phyloP scores from a whole-genome alignment of 2,113 vertebrate species.

The Argyrosomus japonicus region DNA sequence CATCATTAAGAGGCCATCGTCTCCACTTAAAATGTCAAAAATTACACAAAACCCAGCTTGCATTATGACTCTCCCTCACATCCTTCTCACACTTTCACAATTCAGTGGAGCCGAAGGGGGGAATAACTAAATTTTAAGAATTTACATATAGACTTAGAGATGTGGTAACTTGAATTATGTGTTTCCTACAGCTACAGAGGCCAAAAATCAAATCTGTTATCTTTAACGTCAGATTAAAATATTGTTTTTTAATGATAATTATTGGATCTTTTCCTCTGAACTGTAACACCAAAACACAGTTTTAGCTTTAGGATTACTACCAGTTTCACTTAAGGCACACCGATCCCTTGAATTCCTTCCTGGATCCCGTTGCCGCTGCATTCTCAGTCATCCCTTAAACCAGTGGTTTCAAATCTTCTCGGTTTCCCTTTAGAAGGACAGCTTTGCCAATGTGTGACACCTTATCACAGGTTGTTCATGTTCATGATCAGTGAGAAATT shows the following conservation, averaged over 20 bases:
- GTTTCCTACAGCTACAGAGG: not conserved
- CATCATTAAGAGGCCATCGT: constrained; percentile 47
- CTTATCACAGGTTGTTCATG: not conserved
- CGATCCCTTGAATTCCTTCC: not conserved
- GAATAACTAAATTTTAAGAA: constrained; percentile 1
- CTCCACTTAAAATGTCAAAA: constrained; percentile 43
- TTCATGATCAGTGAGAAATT: not conserved
- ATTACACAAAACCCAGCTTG: constrained; percentile 27
- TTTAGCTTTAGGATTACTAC: not conserved
- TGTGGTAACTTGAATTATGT: not conserved
- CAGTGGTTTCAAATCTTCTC: not conserved
- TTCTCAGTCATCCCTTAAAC: not conserved
- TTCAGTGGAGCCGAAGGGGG: constrained; percentile 6
- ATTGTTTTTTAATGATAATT: not conserved
- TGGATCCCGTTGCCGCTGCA: not conserved
- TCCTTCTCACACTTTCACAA: constrained; percentile 2
- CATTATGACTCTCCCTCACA: not conserved
- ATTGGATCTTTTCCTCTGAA: not conserved
- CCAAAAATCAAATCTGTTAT: not conserved
- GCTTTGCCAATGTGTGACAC: not conserved
- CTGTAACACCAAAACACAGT: not conserved
- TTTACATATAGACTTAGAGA: not conserved
- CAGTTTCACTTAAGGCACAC: not conserved
- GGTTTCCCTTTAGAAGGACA: not conserved
- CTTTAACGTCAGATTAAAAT: not conserved